Evolutionary conservation across 2,113 vertebrate genomes (phyloP), one percentile per base, ranked within the genome.

Genomic region (Calypte anna): DNA sequence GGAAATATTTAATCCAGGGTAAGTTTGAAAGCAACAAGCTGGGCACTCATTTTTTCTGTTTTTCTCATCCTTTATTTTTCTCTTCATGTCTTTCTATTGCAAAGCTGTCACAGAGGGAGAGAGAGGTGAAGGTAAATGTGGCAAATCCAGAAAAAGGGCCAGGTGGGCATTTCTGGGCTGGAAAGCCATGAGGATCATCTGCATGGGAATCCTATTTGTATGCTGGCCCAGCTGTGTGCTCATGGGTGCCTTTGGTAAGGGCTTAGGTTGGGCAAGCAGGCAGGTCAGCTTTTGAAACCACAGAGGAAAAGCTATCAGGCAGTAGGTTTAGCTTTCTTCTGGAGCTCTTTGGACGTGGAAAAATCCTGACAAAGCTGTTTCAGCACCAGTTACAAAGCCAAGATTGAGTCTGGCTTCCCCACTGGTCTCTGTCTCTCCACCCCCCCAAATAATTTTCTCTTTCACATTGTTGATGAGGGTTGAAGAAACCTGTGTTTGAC

Each of bases 401-500:
- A 25, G 22, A 46, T 62, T 48, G 46, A 72, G 53, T 23, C 81
- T 75, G 38, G 21, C 73, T 82, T 89, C 43, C 48, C 79, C 18
- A 16, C 28, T 3, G 4, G 20, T 36, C 54, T 88, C 80, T 82
- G 82, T 40, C 11, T 11, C 40, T 12, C 38, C 38, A 40, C 38
- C 38, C 40, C 40, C 40, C 40, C 11, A 40, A 40, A 0, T 64
- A 59, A 22, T 25, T 44, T 10, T 58, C 27, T 14, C 43, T 64
- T 61, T 69, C 50, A 22, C 44, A 4, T 17, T 62, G 61, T 75
- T 82, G 72, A 51, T 17, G 19, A 61, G 63, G 50, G 44, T 59
- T 77, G 87, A 80, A 64, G 82, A 86, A 78, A 91, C 82, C 82
- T 87, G 53, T n/a, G 63, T 79, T 94, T 93, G 95, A 82, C 91